Base-by-base conservation (phyloP, 30 jellyfish, hydroid and myxozoan species). In the Cassiopea xamachana region DNA sequence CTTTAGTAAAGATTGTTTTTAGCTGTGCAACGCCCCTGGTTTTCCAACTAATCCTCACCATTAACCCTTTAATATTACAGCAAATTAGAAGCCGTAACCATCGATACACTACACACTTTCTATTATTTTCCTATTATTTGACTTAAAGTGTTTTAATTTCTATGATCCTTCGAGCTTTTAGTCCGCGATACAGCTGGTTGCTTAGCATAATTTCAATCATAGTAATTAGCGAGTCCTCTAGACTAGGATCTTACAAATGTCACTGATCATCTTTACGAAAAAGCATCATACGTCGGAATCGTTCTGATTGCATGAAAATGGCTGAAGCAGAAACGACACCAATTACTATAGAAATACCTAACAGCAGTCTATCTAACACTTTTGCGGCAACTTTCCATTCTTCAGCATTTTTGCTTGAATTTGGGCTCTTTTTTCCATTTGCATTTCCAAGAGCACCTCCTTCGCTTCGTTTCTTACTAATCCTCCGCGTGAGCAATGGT, bases 371-470 rank as follows among this genome's bases (percentile, higher is more conserved):
- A 83, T 94, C 98, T 48, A 94, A 69, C 19, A 94, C 94, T 48
- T 97, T 90, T 15, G 98, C 98, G 1, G 96, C 98, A 47, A 51
- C 72, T 79, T 83, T 86, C 98, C 98, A 94, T 72, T 94, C 98
- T 69, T 90, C 98, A 13, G 88, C 95, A 75, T 90, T 74, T 47
- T 70, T 86, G 72, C 75, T 94, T 58, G 94, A 48, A 64, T 67
- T 85, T 16, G 77, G 45, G 6, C 46, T 72, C 73, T 55, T 60
- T 16, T 51, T 87, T 7, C 67, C 73, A 43, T 48, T 76, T 44
- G 90, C 88, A 17, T 77, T 87, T 64, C 85, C 84, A 60, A 70
- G 46, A 9, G 71, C 81, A 14, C 79, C 86, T 69, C 83, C 94
- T 18, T 87, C 94, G 43, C 49, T 61, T 46, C 82, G 44, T 16